phyloP scores from a whole-genome alignment of 1,140 invertebrate species.

The Neodiprion fabricii region DNA sequence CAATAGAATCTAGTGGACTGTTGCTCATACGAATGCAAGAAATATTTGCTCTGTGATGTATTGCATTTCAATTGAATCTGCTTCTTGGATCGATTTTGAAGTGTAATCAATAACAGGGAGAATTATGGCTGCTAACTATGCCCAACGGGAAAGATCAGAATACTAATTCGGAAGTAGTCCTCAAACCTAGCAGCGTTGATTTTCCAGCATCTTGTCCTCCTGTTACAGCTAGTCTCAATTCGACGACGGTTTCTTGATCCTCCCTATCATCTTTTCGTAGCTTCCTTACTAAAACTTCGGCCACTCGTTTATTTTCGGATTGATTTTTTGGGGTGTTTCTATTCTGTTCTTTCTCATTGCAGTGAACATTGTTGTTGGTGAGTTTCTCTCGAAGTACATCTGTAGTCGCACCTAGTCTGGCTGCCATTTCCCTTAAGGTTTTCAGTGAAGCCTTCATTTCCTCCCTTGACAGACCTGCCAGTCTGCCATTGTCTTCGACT shows the following conservation, averaged over 20 bases:
- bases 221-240: conserved; percentile 89
- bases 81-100: too few species aligned
- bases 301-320: conserved; percentile 63
- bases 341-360: conserved; percentile 57
- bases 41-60: too few species aligned
- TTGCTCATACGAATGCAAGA: too few species aligned
- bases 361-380: conserved; percentile 50
- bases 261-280: conserved; percentile 78
- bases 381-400: conserved; percentile 71
- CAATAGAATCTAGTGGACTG: too few species aligned
- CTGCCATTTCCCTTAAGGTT: conserved; percentile 86
- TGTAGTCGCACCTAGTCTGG: conserved; percentile 80
- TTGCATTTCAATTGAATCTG: too few species aligned
- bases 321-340: conserved; percentile 52
- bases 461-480: conserved; percentile 79
- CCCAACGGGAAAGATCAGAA: too few species aligned
- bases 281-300: conserved; percentile 92
- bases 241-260: conserved; percentile 85
- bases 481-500: conserved; percentile 89
- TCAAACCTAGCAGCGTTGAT: conserved; percentile 78
- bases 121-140: too few species aligned
- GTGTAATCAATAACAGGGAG: too few species aligned
- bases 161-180: too few species aligned
- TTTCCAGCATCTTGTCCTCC: conserved; percentile 95
- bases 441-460: conserved; percentile 85